phyloP scores from a whole-genome alignment of 2,113 vertebrate species.

The Empidonax alnorum region DNA sequence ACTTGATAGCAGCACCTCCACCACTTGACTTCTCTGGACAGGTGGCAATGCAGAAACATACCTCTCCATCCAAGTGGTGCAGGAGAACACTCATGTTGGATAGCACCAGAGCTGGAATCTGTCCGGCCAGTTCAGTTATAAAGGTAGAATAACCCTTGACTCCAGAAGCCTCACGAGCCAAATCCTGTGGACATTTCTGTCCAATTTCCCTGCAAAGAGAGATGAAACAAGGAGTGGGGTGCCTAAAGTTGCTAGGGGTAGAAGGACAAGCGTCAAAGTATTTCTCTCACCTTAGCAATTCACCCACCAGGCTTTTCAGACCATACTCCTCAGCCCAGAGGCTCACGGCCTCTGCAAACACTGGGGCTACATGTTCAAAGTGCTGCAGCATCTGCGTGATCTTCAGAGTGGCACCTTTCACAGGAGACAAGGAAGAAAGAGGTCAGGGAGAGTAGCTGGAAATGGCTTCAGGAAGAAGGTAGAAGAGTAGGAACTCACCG shows the following conservation, averaged over 20 bases:
- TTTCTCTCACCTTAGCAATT: slow-evolving; percentile 86
- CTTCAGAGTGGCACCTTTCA: slow-evolving; percentile 87
- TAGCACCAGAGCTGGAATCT: slow-evolving; percentile 83
- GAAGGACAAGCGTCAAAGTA: background rate
- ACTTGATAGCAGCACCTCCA: background rate
- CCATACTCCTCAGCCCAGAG: slow-evolving; percentile 90
- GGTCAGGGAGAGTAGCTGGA: background rate
- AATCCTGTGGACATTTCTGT: slow-evolving; percentile 88
- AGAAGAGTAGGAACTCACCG: slow-evolving; percentile 78
- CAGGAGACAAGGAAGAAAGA: background rate
- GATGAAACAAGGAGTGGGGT: background rate
- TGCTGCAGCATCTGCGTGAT: slow-evolving; percentile 93
- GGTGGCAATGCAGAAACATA: background rate
- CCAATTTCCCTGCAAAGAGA: slow-evolving; percentile 87
- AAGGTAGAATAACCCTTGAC: slow-evolving; percentile 87
- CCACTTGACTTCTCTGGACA: background rate
- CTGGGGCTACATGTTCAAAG: slow-evolving; percentile 89
- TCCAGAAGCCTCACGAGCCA: slow-evolving; percentile 82
- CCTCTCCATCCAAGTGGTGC: slow-evolving; percentile 91
- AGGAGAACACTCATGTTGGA: slow-evolving; percentile 90
- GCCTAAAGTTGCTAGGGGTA: background rate
- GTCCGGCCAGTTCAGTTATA: slow-evolving; percentile 84
- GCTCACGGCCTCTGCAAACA: slow-evolving; percentile 87
- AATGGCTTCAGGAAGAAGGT: background rate
- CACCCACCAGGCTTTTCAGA: slow-evolving; percentile 89